Conservation (phyloP, 37 sponge, comb jelly and placozoan species). For the Agelas oroides region DNA sequence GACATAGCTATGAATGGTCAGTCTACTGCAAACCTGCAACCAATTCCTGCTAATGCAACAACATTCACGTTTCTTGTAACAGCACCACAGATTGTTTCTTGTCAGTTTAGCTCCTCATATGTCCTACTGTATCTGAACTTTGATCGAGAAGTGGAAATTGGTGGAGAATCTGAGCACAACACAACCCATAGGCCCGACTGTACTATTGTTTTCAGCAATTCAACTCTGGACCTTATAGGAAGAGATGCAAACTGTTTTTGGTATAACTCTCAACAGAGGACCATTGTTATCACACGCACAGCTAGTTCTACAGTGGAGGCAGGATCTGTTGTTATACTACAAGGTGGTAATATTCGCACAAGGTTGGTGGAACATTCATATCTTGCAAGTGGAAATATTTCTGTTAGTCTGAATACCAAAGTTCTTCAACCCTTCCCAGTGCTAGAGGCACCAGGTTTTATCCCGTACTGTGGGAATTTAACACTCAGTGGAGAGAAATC, state of each 20-base stretch:
- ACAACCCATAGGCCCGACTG: slow-evolving; percentile 33
- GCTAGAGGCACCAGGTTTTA: slow-evolving; percentile 27
- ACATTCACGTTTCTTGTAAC: slow-evolving; percentile 62
- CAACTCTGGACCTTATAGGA: slow-evolving; percentile 32
- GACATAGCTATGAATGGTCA: slow-evolving; percentile 61
- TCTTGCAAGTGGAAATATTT: slow-evolving; percentile 22
- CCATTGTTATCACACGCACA: slow-evolving; percentile 36
- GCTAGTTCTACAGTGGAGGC: background rate
- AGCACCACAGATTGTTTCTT: slow-evolving; percentile 23
- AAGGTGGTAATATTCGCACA: slow-evolving; percentile 33
- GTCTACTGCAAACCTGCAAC: slow-evolving; percentile 10
- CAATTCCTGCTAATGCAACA: background rate
- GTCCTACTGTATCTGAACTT: slow-evolving; percentile 47
- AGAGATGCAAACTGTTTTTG: slow-evolving; percentile 59
- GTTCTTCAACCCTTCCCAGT: slow-evolving; percentile 31
- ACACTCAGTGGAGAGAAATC: slow-evolving; percentile 43
- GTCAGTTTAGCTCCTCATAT: slow-evolving; percentile 51
- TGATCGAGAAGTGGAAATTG: slow-evolving; percentile 82
- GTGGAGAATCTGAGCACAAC: slow-evolving; percentile 36
- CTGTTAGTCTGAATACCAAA: background rate
- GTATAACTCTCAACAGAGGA: slow-evolving; percentile 65
- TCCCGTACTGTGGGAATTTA: slow-evolving; percentile 52
- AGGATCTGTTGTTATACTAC: slow-evolving; percentile 8
- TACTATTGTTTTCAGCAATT: slow-evolving; percentile 24
- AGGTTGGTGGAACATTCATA: slow-evolving; percentile 48